Base-by-base conservation (phyloP, 2,113 vertebrate genomes). In the Scortum barcoo region DNA sequence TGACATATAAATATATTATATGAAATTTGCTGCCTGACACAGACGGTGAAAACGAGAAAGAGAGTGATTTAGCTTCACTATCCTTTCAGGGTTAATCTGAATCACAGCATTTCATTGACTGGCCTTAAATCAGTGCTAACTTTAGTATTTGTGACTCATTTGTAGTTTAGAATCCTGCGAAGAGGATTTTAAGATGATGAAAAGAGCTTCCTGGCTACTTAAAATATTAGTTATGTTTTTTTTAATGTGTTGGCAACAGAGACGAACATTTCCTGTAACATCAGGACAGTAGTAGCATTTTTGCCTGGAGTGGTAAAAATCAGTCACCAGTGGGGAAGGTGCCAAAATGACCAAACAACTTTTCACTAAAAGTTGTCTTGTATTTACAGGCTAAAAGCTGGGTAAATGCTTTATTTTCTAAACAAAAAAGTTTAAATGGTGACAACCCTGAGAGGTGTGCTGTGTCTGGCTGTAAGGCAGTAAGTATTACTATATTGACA, bases 81-180 rank as follows among this genome's bases (percentile, higher is more conserved):
- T 80, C 2, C 14, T 51, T 63, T 56, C 5, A 44, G 26, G 6
- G 50, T n/a, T 24, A 24, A 26, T 70, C 5, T 56, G 30, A 69
- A 50, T 78, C 51, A 58, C 6, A 1, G 50, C 22, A 53, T 67
- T 57, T 68, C 36, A 70, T 40, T 57, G 33, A 69, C 57, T 62
- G 54, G 54, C 46, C 16, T 36, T 19, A 63, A 50, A 63, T 74
- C 6, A 30, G 20, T 38, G 22, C 53, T 33, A 28, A 16, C 14
- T 4, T 76, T n/a, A 30, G 57, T 48, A 26, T 67, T 30, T 61
- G 4, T 84, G 75, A 61, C 53, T 67, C 69, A 44, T 54, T 61
- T 12, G 54, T 42, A 44, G 13, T 68, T 78, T 36, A 38, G 17
- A 67, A 67, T 56, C 38, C n/a, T 61, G 3, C 8, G 20, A 73